Conservation (phyloP, 2,888 invertebrate genomes). For the Operophtera brumata region DNA sequence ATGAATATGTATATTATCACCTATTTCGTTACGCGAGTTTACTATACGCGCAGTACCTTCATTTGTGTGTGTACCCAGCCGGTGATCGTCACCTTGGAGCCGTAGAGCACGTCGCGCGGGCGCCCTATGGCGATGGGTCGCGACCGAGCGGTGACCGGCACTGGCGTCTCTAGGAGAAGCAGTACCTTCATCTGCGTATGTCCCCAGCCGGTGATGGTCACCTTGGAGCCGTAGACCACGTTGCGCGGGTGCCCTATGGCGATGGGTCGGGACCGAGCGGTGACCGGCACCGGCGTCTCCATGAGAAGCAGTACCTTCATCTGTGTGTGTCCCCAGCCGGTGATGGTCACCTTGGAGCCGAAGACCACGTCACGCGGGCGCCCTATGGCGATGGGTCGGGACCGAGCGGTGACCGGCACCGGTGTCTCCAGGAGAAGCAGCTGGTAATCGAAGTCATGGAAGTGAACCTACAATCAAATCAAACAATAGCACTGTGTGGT, state of each 20-base stretch:
- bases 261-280: constrained; percentile 51
- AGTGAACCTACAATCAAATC: constrained; percentile 30
- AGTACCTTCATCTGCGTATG: constrained; percentile 55
- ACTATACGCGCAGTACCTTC: constrained; percentile 54
- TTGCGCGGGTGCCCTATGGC: constrained; percentile 57
- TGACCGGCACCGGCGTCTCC: constrained; percentile 50
- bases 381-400: constrained; percentile 65
- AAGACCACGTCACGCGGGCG: constrained; percentile 44
- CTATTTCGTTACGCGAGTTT: too few species aligned
- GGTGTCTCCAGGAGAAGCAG: constrained; percentile 58
- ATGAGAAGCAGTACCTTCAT: constrained; percentile 43
- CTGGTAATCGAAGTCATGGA: constrained; percentile 69
- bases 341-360: constrained; percentile 49
- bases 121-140: constrained; percentile 64
- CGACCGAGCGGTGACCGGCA: constrained; percentile 50
- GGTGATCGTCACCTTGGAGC: constrained; percentile 48
- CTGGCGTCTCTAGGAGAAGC: constrained; percentile 27
- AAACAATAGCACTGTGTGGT: neutral
- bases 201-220: constrained; percentile 67
- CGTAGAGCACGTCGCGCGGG: constrained; percentile 46
- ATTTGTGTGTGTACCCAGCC: constrained; percentile 66
- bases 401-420: constrained; percentile 48
- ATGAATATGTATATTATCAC: too few species aligned
- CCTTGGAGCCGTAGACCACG: constrained; percentile 42
- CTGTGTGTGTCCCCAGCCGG: constrained; percentile 66